phyloP scores from a whole-genome alignment of 2,888 invertebrate genomes.

The Aquatica leii region DNA sequence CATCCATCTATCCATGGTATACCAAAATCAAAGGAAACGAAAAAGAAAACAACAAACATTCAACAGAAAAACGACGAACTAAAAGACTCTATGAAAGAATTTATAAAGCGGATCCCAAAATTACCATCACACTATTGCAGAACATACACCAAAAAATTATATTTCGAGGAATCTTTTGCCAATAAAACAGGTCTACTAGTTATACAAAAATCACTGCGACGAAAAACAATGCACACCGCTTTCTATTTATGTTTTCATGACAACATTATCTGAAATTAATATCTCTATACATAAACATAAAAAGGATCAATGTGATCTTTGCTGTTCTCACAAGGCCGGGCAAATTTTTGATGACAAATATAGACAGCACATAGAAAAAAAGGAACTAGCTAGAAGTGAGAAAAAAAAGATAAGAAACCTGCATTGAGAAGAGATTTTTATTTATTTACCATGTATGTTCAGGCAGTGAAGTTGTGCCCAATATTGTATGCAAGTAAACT shows the following conservation, averaged over 20 bases:
- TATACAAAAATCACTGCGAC: not conserved
- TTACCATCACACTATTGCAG: no score
- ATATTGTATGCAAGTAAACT: no score
- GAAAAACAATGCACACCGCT: constrained; percentile 7
- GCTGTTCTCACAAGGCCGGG: no score
- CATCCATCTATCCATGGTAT: constrained; percentile 3
- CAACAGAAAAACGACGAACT: not conserved
- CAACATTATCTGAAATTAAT: constrained; percentile 11
- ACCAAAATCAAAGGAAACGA: not conserved
- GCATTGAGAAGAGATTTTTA: constrained; percentile 31
- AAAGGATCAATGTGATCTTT: no score
- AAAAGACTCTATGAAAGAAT: constrained; percentile 1
- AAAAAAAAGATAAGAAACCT: constrained; percentile 37
- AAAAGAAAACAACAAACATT: not conserved
- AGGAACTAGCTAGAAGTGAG: constrained; percentile 41
- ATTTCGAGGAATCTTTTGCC: no score
- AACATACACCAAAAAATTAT: no score
- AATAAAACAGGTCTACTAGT: no score
- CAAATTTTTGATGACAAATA: constrained; percentile 1
- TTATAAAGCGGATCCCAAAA: constrained; percentile 11
- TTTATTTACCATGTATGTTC: constrained; percentile 38
- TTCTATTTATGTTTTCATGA: constrained; percentile 6
- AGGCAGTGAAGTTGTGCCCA: constrained; percentile 47
- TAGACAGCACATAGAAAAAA: constrained; percentile 19
- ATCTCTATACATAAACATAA: not conserved